Evolutionary conservation across 2,113 vertebrate genomes (phyloP), one percentile per base, ranked within the genome.

Genomic region (Myodes glareolus): DNA sequence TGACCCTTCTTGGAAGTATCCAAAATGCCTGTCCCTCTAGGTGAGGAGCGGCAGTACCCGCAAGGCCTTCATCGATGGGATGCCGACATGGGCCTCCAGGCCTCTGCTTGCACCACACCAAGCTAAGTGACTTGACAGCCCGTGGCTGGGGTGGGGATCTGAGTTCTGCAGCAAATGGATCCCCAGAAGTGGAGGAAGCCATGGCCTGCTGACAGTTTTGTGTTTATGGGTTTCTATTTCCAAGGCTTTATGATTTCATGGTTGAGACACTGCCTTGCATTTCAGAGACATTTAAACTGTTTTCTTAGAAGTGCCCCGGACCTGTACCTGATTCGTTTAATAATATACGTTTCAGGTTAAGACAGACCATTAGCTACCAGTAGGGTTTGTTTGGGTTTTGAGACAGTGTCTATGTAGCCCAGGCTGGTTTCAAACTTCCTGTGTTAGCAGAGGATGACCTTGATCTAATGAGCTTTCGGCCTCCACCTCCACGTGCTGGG

Each of bases 121-220:
- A 63, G 25, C 25, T 63, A 61, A 61, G n/a, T 84, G 81, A 10
- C 58, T 19, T 1, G 45, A 42, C 19, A 25, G 6, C 36, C 0
- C 0, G 81, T 33, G 65, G 70, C 76, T 5, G 7, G 12, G 72
- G 42, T 4, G 10, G 73, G 72, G 50, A 3, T 55, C 33, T 0
- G 81, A 42, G 47, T 13, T 13, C 72, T 13, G 0, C 1, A 1
- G 47, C 10, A 0, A 70, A 13, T 1, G 17, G 58, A 2, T 11
- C 21, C 70, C 63, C 5, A 0, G 0, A 11, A 3, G 45, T 1
- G 5, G 77, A 84, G 81, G 87, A 10, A 8, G 78, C 63, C 0
- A 0, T 7, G 0, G 14, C 3, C 9, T 7, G 11, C 0, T 16
- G 21, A 55, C 58, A 29, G 3, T 19, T 19, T 8, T 12, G 7